These are phyloP conservation scores for Onychorhynchus coronatus DNA, from an alignment of 2,113 vertebrate genomes.

Conservation along the genomic window DNA sequence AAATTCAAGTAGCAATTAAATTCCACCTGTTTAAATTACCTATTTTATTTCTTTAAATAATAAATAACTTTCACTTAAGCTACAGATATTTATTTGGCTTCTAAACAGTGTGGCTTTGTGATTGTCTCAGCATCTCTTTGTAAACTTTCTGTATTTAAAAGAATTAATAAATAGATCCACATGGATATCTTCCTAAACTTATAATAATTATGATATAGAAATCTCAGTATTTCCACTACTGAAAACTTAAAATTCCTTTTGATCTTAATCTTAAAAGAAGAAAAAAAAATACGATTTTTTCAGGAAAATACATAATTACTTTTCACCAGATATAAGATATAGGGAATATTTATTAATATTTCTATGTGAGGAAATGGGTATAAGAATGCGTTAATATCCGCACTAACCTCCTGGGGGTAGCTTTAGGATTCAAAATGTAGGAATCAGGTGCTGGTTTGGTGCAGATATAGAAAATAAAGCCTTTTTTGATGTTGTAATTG, in stretches of 20 bases:
- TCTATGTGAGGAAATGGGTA: background rate
- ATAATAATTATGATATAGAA: background rate
- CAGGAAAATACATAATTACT: background rate
- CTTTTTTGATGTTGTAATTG: background rate
- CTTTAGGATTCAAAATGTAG: background rate
- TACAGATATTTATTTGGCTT: background rate
- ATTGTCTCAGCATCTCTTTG: background rate
- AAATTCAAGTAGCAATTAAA: conserved; percentile 5
- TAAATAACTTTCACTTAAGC: background rate
- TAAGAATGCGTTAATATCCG: background rate
- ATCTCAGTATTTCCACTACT: background rate
- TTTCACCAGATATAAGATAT: background rate
- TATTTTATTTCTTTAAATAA: background rate
- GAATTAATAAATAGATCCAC: background rate
- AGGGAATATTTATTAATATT: background rate
- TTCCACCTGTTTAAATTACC: background rate
- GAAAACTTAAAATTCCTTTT: background rate
- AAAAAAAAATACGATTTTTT: background rate
- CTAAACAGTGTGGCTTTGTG: background rate
- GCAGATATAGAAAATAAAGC: background rate
- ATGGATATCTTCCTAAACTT: background rate
- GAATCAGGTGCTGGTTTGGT: background rate
- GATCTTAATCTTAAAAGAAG: background rate
- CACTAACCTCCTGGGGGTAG: rapidly evolving
- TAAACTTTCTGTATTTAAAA: background rate